Evolutionary conservation across 2,888 invertebrate species (phyloP).

Genomic region (Tribolium freemani): DNA sequence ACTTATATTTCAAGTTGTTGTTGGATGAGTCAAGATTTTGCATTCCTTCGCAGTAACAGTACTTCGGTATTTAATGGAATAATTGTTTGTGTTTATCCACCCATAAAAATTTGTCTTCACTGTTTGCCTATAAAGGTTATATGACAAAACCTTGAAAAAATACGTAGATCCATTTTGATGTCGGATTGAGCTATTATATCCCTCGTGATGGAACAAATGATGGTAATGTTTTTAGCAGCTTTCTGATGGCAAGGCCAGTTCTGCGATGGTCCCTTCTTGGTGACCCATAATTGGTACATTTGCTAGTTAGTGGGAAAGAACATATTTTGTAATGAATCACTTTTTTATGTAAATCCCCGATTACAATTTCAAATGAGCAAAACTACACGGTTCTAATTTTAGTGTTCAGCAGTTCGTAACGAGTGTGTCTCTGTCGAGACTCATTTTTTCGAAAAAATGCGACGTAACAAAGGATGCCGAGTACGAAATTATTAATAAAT

Average conservation of each 20-base stretch:
- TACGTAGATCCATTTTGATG: neutral
- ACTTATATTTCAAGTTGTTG: neutral
- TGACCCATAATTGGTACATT: neutral
- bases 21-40: neutral
- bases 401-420: conserved; percentile 39
- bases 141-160: neutral
- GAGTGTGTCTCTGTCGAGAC: conserved; percentile 22
- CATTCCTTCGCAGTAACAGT: neutral
- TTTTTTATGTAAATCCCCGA: conserved; percentile 42
- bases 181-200: neutral
- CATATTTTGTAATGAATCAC: conserved; percentile 39
- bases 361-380: conserved; percentile 45
- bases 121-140: neutral
- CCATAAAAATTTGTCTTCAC: neutral
- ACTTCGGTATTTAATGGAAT: neutral
- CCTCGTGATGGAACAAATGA: neutral
- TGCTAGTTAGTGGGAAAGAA: conserved; percentile 18
- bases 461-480: conserved; percentile 27
- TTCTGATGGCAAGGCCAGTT: neutral
- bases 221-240: neutral
- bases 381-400: conserved; percentile 44
- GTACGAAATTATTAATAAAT: conserved; percentile 37
- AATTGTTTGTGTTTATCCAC: neutral
- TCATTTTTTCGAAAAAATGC: conserved; percentile 9
- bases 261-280: neutral